Evolutionary conservation across 2,797 vertebrate genomes (phyloP).

Genomic region (Peromyscus nudipes): DNA sequence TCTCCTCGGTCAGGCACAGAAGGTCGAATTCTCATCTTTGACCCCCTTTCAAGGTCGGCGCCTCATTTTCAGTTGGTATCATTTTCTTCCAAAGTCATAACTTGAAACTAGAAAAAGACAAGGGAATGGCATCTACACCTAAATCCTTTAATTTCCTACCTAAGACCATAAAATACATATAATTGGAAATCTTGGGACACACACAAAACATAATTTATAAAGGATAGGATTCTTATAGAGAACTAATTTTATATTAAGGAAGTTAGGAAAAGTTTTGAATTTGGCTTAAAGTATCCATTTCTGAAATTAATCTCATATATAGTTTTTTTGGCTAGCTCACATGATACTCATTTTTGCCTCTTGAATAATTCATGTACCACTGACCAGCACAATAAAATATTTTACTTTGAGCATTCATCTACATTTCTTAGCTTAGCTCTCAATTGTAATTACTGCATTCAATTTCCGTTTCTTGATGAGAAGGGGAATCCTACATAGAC

Average conservation of each 20-base stretch:
- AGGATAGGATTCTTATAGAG: slow-evolving; percentile 34
- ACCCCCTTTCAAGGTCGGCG: slow-evolving; percentile 53
- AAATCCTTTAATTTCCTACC: slow-evolving; percentile 51
- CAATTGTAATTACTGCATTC: slow-evolving; percentile 74
- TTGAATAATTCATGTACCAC: slow-evolving; percentile 79
- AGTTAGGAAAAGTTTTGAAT: slow-evolving; percentile 74
- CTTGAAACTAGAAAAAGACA: slow-evolving; percentile 57
- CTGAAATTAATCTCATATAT: slow-evolving; percentile 72
- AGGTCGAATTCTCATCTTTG: slow-evolving; percentile 36
- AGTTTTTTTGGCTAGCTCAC: slow-evolving; percentile 42
- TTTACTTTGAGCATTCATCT: slow-evolving; percentile 67
- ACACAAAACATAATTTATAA: slow-evolving; percentile 57
- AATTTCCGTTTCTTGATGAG: slow-evolving; percentile 71
- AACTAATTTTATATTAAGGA: slow-evolving; percentile 60
- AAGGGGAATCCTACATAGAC: slow-evolving; percentile 52
- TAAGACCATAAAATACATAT: slow-evolving; percentile 36
- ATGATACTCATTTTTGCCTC: slow-evolving; percentile 67
- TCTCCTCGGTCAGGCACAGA: not conserved
- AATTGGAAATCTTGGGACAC: slow-evolving; percentile 49
- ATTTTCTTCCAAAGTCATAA: slow-evolving; percentile 59
- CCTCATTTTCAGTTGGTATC: not conserved
- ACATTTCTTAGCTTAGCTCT: slow-evolving; percentile 73
- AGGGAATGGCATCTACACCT: not conserved
- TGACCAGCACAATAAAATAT: slow-evolving; percentile 75
- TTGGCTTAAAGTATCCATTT: slow-evolving; percentile 60